phyloP scores from a whole-genome alignment of 2,113 vertebrate genomes.

The Corydoras sp. region DNA sequence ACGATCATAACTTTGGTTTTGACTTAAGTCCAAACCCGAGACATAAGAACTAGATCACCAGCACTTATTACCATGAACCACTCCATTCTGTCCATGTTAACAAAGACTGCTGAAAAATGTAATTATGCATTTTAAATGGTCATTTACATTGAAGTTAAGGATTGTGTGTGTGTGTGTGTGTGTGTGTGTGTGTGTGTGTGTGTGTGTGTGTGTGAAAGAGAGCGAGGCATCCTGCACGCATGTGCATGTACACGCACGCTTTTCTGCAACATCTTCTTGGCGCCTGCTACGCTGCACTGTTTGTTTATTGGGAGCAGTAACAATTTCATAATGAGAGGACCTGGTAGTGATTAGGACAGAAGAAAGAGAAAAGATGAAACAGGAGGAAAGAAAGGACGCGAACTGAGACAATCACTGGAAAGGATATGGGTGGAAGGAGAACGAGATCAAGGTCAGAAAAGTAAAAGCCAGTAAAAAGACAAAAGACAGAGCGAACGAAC shows the following conservation, averaged over 20 bases:
- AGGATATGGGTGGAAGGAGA: not conserved
- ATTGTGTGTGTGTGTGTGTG: not conserved
- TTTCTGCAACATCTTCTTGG: slow-evolving; percentile 37
- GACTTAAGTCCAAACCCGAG: too few species aligned
- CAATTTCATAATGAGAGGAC: slow-evolving; percentile 64
- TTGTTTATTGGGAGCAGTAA: slow-evolving; percentile 63
- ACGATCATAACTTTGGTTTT: too few species aligned
- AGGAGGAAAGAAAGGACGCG: slow-evolving; percentile 1
- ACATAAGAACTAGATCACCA: too few species aligned
- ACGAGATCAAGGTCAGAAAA: slow-evolving; percentile 8
- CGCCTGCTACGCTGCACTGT: slow-evolving; percentile 21
- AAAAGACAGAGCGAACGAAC: not conserved
- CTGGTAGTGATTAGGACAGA: slow-evolving; percentile 63
- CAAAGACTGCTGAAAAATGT: too few species aligned
- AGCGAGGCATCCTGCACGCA: too few species aligned
- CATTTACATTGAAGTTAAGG: too few species aligned
- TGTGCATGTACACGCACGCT: not conserved
- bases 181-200: not conserved
- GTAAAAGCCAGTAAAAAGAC: not conserved
- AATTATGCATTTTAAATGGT: too few species aligned
- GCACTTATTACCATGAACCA: too few species aligned
- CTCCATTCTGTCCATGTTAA: too few species aligned
- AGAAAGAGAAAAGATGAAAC: slow-evolving; percentile 32
- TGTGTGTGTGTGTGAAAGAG: not conserved
- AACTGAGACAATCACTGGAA: too few species aligned